phyloP scores from a whole-genome alignment of 2,888 invertebrate species.

The Apodemia mormo region DNA sequence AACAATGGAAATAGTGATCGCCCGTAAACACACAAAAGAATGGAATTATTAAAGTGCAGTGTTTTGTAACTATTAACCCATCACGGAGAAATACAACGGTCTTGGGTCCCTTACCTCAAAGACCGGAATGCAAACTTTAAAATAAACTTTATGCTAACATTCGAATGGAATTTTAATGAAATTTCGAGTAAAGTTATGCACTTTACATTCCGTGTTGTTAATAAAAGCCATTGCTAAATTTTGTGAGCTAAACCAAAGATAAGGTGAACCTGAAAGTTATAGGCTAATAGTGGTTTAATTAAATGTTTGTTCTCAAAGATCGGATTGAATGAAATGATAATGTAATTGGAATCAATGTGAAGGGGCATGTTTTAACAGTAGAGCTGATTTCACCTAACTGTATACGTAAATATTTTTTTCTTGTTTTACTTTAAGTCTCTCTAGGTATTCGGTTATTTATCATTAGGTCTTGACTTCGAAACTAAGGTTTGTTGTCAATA shows the following conservation, averaged over 20 bases:
- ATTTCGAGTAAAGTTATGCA: conserved; percentile 3
- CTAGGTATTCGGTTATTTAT: too few species aligned
- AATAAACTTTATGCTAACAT: conserved; percentile 1
- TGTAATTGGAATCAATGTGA: conserved; percentile 6
- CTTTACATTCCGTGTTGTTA: background rate
- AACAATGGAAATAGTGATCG: too few species aligned
- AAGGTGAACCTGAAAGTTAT: conserved; percentile 4
- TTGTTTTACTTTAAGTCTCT: too few species aligned
- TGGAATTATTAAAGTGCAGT: background rate
- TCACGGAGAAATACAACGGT: background rate
- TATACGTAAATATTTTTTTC: too few species aligned
- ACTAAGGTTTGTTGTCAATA: too few species aligned
- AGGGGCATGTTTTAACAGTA: background rate
- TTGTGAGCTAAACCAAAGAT: background rate
- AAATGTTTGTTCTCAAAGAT: background rate
- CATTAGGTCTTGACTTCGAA: too few species aligned
- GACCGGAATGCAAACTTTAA: conserved; percentile 6
- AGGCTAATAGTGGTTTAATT: conserved; percentile 4
- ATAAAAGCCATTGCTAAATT: background rate
- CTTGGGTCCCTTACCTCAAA: background rate
- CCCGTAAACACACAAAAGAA: too few species aligned
- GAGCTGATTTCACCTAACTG: background rate
- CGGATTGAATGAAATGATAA: conserved; percentile 4
- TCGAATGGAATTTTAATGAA: conserved; percentile 8
- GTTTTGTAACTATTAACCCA: background rate